Evolutionary conservation across 2,888 invertebrate genomes (phyloP).

Genomic region (Laspeyria flexula): DNA sequence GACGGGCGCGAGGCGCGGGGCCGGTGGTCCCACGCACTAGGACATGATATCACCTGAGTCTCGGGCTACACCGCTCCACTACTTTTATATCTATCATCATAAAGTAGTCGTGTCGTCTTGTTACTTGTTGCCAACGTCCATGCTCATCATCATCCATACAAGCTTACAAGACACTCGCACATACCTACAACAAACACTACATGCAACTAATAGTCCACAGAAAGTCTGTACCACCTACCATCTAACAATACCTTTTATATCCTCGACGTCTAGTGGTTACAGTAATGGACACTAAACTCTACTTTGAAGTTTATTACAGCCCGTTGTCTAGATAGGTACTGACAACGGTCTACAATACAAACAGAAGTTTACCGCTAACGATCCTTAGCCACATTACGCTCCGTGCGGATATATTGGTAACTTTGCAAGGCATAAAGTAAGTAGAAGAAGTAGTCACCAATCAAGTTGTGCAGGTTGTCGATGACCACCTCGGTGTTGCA

Average conservation of each 20-base stretch:
- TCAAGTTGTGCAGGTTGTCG: conserved; percentile 82
- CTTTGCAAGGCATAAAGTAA: background rate
- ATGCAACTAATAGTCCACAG: background rate
- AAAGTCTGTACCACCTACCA: background rate
- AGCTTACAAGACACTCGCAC: no score
- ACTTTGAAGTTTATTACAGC: conserved; percentile 13
- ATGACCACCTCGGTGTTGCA: conserved; percentile 77
- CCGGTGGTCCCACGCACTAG: conserved; percentile 35
- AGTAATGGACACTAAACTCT: background rate
- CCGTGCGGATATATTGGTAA: no score
- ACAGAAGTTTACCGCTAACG: background rate
- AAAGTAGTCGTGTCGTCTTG: no score
- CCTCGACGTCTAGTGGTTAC: background rate
- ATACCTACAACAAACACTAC: conserved; percentile 2
- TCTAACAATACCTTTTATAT: conserved; percentile 7
- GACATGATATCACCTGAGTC: conserved; percentile 14
- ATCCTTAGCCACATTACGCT: background rate
- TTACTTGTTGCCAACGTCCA: no score
- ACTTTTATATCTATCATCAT: conserved; percentile 20
- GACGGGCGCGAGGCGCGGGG: conserved; percentile 21
- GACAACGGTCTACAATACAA: background rate
- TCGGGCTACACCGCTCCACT: conserved; percentile 2
- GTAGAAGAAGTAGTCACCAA: conserved; percentile 57
- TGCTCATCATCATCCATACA: background rate
- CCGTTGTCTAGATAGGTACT: background rate